Evolutionary conservation across 2,888 invertebrate genomes (phyloP), one percentile per base, ranked within the genome.

Genomic region (Aradus depressus): DNA sequence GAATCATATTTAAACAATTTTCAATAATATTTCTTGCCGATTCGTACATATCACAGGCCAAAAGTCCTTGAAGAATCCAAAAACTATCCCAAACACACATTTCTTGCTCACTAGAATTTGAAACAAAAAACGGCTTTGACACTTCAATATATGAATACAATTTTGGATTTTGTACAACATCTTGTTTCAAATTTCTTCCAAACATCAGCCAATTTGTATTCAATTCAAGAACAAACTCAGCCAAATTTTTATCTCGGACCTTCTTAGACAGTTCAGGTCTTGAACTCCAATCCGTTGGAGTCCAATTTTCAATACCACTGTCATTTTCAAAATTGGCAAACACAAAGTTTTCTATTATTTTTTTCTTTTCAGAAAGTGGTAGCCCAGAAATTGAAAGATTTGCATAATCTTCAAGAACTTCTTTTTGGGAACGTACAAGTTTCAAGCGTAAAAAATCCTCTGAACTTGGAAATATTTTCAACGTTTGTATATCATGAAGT

Each of bases 51-150:
- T 44, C 44, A 19, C 44, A 44, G 8, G 44, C 31, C 44, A 44
- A 31, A 3, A 44, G 21, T 19, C 44, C 44, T 19, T 44, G 28
- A n/a, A 44, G 32, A 18, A 44, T 44, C 44, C 44, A 44, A 19
- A 44, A 44, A 10, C 14, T 44, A 5, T 44, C 32, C 44, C 32
- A 28, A 19, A 22, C 28, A 2, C 32, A 22, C 44, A 44, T 44
- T 22, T 44, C 44, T 4, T 44, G 21, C n/a, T 44, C 8, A 6
- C 28, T 44, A 12, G 25, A 22, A 12, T 23, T 18, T 18, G 4
- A 21, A 6, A 44, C 5, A 10, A 44, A 44, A 19, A 44, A 44
- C 5, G 44, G 44, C 14, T 31, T 44, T 16, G 44, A 32, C 10
- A 44, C 44, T 1, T 5, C 8, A 21, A 44, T 44, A 8, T 31